Conservation (phyloP, 2,113 vertebrate genomes). For the Cervus canadensis region DNA sequence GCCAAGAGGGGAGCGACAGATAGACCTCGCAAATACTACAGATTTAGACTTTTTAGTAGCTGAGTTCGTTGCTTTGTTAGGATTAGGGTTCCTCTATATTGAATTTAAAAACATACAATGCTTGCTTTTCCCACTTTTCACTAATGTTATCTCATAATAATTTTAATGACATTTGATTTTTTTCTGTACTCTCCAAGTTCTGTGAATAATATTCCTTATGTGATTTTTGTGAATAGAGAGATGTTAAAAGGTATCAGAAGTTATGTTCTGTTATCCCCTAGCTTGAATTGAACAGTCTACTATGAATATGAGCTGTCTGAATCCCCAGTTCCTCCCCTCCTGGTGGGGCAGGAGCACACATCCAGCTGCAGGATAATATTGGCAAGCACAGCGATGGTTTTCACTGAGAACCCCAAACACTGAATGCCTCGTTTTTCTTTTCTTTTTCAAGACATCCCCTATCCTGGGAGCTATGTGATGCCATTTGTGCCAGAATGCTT, state of each 20-base stretch:
- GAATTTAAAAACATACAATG: neutral
- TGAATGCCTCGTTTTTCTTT: slow-evolving; percentile 76
- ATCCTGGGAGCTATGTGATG: slow-evolving; percentile 85
- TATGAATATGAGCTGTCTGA: slow-evolving; percentile 45
- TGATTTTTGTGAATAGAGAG: slow-evolving; percentile 51
- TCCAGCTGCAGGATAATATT: slow-evolving; percentile 76
- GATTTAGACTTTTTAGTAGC: neutral
- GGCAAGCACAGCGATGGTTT: slow-evolving; percentile 77
- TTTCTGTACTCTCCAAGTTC: slow-evolving; percentile 31
- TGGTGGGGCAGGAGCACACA: slow-evolving; percentile 57
- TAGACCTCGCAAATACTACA: neutral
- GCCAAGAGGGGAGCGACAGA: neutral
- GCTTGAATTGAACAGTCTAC: slow-evolving; percentile 64
- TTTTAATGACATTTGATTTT: slow-evolving; percentile 32
- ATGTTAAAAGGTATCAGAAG: slow-evolving; percentile 64
- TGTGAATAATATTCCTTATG: slow-evolving; percentile 42
- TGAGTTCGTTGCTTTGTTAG: neutral
- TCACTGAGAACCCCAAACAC: slow-evolving; percentile 77
- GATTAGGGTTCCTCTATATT: neutral
- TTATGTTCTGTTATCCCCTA: slow-evolving; percentile 38
- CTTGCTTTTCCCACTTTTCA: neutral
- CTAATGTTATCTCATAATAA: neutral
- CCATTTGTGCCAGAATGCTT: slow-evolving; percentile 85
- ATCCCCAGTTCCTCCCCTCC: slow-evolving; percentile 59
- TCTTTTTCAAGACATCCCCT: slow-evolving; percentile 83